phyloP scores from a whole-genome alignment of 1,140 invertebrate genomes.

The Solen grandis region DNA sequence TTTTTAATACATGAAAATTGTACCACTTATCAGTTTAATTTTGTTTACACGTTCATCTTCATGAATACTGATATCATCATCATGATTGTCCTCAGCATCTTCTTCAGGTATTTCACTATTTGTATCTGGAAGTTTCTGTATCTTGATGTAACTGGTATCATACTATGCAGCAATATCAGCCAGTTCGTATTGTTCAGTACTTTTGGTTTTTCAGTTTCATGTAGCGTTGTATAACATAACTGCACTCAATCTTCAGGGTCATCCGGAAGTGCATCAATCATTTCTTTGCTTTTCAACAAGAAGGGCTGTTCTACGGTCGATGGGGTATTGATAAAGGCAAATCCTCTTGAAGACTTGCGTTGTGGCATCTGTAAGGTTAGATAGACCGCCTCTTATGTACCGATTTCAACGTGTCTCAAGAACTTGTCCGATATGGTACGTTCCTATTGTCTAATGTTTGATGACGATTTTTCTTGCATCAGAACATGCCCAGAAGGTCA shows the following conservation, averaged over 20 bases:
- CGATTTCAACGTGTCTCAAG: conserved; percentile 54
- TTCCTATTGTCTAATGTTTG: conserved; percentile 49
- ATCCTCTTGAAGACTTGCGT: conserved; percentile 17
- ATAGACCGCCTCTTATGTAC: conserved; percentile 58
- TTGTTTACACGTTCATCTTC: too few relatives aligned
- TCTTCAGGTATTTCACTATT: neutral
- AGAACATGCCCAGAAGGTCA: conserved; percentile 34
- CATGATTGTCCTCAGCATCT: conserved; percentile 10
- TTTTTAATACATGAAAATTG: too few relatives aligned
- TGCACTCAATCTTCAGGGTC: conserved; percentile 45
- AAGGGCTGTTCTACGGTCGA: conserved; percentile 49
- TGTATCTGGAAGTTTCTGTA: neutral
- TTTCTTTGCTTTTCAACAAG: conserved; percentile 46
- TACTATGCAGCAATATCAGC: conserved; percentile 34
- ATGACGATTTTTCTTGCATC: conserved; percentile 44
- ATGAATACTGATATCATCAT: conserved; percentile 20
- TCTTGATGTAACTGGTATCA: conserved; percentile 3
- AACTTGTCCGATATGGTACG: conserved; percentile 55
- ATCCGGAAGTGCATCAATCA: conserved; percentile 33
- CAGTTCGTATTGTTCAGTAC: neutral
- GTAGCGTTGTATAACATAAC: conserved; percentile 33
- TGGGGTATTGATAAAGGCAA: conserved; percentile 58
- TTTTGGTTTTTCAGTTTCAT: neutral
- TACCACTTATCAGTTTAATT: too few relatives aligned
- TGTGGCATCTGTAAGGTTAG: conserved; percentile 52